phyloP scores from a whole-genome alignment of 1,140 invertebrate genomes.

The Reticulitermes speratus region DNA sequence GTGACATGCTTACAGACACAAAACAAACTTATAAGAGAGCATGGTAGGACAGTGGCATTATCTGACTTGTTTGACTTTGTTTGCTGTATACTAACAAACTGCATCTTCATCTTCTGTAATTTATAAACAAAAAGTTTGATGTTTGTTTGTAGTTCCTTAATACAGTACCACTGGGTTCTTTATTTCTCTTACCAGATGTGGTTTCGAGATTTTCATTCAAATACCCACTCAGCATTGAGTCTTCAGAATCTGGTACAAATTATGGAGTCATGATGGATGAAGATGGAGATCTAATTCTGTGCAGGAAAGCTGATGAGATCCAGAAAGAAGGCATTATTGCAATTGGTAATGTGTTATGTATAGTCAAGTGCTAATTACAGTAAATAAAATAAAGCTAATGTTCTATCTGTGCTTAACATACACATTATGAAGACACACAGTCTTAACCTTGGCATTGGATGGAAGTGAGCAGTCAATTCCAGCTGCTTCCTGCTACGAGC shows the following conservation, averaged over 20 bases:
- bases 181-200: constrained; percentile 47
- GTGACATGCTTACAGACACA: no score
- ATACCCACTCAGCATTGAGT: constrained; percentile 44
- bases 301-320: constrained; percentile 39
- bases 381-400: no score
- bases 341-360: constrained; percentile 24
- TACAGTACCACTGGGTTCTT: not conserved
- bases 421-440: no score
- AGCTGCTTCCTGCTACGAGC: no score
- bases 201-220: constrained; percentile 59
- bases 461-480: no score
- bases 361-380: no score
- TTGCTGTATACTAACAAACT: no score
- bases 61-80: no score
- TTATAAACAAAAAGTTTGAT: not conserved
- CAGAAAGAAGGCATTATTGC: constrained; percentile 19
- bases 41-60: no score
- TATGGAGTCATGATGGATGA: constrained; percentile 43
- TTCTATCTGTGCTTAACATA: no score
- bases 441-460: no score
- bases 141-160: not conserved
- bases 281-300: constrained; percentile 54
- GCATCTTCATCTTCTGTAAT: not conserved
- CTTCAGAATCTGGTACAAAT: not conserved
- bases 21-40: no score